These are phyloP conservation scores for Drosophila incognita DNA, from an alignment of 2,888 invertebrate genomes.

Conservation along the genomic window DNA sequence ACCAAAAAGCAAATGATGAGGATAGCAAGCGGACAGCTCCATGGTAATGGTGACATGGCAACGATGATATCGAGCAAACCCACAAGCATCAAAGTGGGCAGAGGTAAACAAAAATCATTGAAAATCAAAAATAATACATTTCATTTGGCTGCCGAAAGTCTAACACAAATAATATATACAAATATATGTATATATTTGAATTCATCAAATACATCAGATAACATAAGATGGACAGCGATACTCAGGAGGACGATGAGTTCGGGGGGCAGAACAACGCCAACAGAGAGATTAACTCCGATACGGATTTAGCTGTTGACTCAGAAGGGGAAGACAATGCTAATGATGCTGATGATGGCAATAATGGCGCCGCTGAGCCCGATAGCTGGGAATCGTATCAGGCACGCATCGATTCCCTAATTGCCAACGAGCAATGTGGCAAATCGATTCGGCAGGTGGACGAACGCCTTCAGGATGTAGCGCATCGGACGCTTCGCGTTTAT, in stretches of 20 bases:
- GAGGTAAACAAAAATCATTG: conserved; percentile 11
- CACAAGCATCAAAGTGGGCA: conserved; percentile 2
- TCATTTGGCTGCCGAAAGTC: conserved; percentile 4
- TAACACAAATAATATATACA: neutral
- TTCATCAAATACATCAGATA: neutral
- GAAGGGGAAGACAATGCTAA: conserved; percentile 21
- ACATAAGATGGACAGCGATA: conserved; percentile 44
- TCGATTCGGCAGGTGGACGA: conserved; percentile 47
- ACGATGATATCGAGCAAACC: conserved; percentile 33
- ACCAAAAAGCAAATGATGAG: neutral
- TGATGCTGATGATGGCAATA: neutral
- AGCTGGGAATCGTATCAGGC: conserved; percentile 63
- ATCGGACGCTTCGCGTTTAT: conserved; percentile 47
- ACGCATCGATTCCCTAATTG: conserved; percentile 52
- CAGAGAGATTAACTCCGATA: conserved; percentile 13
- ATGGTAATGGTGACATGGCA: conserved; percentile 20
- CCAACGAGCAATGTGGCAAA: conserved; percentile 55
- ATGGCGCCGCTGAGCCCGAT: conserved; percentile 25
- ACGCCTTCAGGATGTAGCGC: conserved; percentile 46
- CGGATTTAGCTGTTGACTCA: conserved; percentile 25
- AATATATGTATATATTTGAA: conserved; percentile 2
- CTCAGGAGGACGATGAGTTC: conserved; percentile 61
- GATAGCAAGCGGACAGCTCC: neutral
- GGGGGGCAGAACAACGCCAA: conserved; percentile 33
- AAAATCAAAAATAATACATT: conserved; percentile 8